phyloP scores from a whole-genome alignment of 2,113 vertebrate genomes.

The Meles meles region DNA sequence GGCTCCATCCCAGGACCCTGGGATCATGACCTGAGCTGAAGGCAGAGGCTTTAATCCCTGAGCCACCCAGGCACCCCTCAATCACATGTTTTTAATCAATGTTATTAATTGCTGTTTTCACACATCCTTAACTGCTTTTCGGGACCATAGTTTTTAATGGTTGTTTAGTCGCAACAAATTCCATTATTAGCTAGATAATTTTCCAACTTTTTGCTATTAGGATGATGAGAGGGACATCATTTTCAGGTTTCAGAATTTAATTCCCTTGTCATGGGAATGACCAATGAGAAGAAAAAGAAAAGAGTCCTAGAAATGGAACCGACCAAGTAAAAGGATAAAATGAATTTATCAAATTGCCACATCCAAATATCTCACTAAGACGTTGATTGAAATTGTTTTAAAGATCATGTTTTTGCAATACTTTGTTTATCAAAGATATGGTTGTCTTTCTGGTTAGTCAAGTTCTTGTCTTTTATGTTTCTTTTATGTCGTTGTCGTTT shows the following conservation, averaged over 20 bases:
- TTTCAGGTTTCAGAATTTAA: too few species aligned
- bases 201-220: background rate
- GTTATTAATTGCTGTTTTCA: background rate
- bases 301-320: background rate
- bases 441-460: background rate
- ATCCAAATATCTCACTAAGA: background rate
- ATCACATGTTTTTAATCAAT: background rate
- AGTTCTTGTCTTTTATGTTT: background rate
- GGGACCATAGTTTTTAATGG: background rate
- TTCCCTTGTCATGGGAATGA: too few species aligned
- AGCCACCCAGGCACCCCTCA: too few species aligned
- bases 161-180: background rate
- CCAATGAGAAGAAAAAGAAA: too few species aligned
- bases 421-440: background rate
- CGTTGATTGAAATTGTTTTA: constrained; percentile 8
- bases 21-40: too few species aligned
- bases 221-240: background rate
- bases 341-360: background rate
- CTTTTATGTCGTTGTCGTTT: background rate
- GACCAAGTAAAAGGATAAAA: background rate
- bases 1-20: too few species aligned
- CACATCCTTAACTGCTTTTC: background rate
- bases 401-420: background rate
- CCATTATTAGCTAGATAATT: background rate
- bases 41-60: too few species aligned